phyloP scores from a whole-genome alignment of 2,113 vertebrate species.

The Emydura subglobosa region DNA sequence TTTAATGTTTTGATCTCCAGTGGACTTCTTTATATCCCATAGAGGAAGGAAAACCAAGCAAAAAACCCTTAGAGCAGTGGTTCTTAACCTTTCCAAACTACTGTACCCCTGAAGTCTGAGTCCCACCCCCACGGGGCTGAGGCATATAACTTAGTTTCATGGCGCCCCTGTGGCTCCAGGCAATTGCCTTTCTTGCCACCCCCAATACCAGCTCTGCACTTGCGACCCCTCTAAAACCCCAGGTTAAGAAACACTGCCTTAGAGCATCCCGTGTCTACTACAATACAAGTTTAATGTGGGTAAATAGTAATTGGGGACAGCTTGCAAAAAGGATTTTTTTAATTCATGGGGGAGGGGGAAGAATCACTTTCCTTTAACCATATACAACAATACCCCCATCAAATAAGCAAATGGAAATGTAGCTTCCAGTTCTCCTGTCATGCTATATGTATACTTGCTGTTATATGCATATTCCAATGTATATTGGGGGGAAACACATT shows the following conservation, averaged over 20 bases:
- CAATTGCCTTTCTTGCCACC: no score
- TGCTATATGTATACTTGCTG: no score
- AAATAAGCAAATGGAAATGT: neutral
- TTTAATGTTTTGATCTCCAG: neutral
- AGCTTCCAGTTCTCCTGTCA: neutral
- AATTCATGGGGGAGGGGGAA: neutral
- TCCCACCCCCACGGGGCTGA: no score
- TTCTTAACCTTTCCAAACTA: no score
- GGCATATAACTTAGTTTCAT: no score
- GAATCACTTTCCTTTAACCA: neutral
- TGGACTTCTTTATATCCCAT: neutral
- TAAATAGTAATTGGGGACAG: neutral
- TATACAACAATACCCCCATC: neutral
- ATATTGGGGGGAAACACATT: neutral
- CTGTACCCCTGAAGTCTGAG: no score
- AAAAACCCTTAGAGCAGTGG: neutral
- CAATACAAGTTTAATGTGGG: neutral
- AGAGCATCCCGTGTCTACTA: neutral
- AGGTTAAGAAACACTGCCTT: no score
- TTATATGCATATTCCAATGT: neutral
- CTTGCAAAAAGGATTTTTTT: neutral
- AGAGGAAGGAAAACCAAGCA: neutral
- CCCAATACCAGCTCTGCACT: no score
- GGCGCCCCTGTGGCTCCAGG: no score
- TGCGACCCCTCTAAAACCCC: no score